phyloP scores from a whole-genome alignment of 2,797 vertebrate genomes.

The Crocidura indochinensis region DNA sequence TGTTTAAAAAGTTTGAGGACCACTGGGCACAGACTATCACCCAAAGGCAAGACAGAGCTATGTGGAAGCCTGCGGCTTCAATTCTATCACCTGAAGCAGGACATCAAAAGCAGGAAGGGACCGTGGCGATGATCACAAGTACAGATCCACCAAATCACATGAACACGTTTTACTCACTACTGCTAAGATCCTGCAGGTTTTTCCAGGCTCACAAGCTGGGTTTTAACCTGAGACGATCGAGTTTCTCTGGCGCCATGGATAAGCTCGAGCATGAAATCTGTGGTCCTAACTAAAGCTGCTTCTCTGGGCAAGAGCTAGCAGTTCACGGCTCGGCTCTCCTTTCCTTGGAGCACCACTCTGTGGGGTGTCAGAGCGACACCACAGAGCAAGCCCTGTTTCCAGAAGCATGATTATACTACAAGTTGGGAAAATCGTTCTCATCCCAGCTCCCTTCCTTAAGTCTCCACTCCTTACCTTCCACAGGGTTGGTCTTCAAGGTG shows the following conservation, averaged over 20 bases:
- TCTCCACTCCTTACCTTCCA: conserved; percentile 93
- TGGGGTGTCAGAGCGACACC: too few relatives aligned
- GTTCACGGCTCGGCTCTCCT: not conserved
- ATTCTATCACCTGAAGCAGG: too few relatives aligned
- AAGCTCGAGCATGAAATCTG: not conserved
- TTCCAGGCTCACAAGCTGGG: not conserved
- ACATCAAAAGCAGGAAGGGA: not conserved
- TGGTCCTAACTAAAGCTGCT: not conserved
- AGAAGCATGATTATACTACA: conserved; percentile 5
- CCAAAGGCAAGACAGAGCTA: too few relatives aligned
- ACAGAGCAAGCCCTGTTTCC: too few relatives aligned
- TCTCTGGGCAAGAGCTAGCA: not conserved
- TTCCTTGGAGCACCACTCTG: too few relatives aligned
- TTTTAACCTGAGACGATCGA: conserved; percentile 48
- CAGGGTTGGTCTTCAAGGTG: conserved; percentile 95
- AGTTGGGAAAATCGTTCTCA: not conserved
- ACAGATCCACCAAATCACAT: not conserved
- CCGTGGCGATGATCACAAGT: not conserved
- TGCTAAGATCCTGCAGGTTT: not conserved
- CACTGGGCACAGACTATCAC: too few relatives aligned
- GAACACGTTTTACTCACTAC: too few relatives aligned
- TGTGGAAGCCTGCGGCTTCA: too few relatives aligned
- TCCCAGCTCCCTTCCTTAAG: not conserved
- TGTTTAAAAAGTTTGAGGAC: too few relatives aligned
- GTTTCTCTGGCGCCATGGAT: conserved; percentile 5